phyloP scores from a whole-genome alignment of 2,797 vertebrate species.

The Melanotaenia pygmaea region DNA sequence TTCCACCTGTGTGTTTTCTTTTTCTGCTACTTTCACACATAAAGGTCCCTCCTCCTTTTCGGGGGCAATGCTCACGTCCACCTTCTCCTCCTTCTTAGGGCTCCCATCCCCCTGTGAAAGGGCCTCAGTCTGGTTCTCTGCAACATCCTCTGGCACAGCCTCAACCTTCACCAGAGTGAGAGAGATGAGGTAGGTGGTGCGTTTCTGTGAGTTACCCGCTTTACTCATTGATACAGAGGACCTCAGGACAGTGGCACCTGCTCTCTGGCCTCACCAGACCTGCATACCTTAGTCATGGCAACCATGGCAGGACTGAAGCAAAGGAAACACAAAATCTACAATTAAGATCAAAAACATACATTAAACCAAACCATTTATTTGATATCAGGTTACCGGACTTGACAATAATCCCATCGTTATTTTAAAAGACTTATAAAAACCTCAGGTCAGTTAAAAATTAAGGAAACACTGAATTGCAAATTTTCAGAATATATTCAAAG shows the following conservation, averaged over 20 bases:
- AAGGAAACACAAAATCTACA: slow-evolving; percentile 37
- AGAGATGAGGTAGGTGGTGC: slow-evolving; percentile 97
- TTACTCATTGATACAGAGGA: slow-evolving; percentile 89
- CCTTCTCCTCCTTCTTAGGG: slow-evolving; percentile 61
- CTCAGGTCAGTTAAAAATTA: background rate
- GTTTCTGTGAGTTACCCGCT: slow-evolving; percentile 88
- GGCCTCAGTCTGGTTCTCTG: slow-evolving; percentile 66
- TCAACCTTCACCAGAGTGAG: slow-evolving; percentile 96
- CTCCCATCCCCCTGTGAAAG: slow-evolving; percentile 73
- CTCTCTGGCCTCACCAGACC: slow-evolving; percentile 73
- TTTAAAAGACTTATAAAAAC: slow-evolving; percentile 26
- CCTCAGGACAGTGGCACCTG: slow-evolving; percentile 70
- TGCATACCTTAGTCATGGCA: slow-evolving; percentile 67
- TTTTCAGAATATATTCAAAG: slow-evolving; percentile 54
- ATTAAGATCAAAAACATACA: slow-evolving; percentile 41
- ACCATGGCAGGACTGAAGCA: slow-evolving; percentile 45
- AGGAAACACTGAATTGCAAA: slow-evolving; percentile 36
- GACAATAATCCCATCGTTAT: slow-evolving; percentile 21
- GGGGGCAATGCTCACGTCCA: slow-evolving; percentile 41
- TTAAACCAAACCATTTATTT: slow-evolving; percentile 22
- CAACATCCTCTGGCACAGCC: slow-evolving; percentile 85
- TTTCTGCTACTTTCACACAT: slow-evolving; percentile 40
- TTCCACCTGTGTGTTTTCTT: slow-evolving; percentile 46
- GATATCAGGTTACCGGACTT: slow-evolving; percentile 22
- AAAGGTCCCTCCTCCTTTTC: slow-evolving; percentile 54